Percentiles rank a stretch among this genome's conserved stretches.
phyloP scores from a whole-genome alignment of 2,113 vertebrate species.

The Pygoscelis antarcticus region DNA sequence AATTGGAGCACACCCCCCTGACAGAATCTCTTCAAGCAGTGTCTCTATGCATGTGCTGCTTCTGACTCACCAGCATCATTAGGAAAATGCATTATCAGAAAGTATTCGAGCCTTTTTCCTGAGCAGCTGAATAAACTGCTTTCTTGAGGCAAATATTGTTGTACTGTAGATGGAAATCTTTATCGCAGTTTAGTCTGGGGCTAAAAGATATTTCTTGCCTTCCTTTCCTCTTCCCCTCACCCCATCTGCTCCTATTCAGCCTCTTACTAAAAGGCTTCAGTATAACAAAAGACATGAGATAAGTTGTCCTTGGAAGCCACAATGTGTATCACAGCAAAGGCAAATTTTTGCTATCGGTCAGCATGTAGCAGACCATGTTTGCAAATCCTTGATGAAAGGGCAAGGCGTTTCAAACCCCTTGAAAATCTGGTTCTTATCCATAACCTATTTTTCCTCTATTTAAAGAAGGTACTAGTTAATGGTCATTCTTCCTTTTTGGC shows the following conservation, averaged over 20 bases:
- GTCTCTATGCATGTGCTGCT: not conserved
- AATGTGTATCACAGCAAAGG: not conserved
- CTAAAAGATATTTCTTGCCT: conserved; percentile 32
- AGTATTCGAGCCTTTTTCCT: not conserved
- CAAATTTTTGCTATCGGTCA: not conserved
- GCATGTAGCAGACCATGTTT: not conserved
- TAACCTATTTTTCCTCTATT: not conserved
- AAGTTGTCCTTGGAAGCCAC: not conserved
- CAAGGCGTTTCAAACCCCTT: not conserved
- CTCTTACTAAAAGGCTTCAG: not conserved
- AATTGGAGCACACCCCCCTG: not conserved
- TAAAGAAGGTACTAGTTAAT: not conserved
- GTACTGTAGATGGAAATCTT: not conserved
- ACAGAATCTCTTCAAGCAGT: not conserved
- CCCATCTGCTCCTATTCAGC: not conserved
- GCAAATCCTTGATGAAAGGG: not conserved
- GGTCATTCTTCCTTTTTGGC: not conserved
- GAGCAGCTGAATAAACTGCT: conserved; percentile 51
- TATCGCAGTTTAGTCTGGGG: not conserved
- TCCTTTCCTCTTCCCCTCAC: not conserved
- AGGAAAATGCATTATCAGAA: conserved; percentile 11
- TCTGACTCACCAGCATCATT: not conserved
- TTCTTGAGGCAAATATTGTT: conserved; percentile 42
- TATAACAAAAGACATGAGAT: not conserved
- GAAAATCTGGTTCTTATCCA: not conserved